Percentiles rank a stretch among this genome's conserved stretches.
phyloP scores from a whole-genome alignment of 2,888 invertebrate genomes.

The Heliconius charithonia region DNA sequence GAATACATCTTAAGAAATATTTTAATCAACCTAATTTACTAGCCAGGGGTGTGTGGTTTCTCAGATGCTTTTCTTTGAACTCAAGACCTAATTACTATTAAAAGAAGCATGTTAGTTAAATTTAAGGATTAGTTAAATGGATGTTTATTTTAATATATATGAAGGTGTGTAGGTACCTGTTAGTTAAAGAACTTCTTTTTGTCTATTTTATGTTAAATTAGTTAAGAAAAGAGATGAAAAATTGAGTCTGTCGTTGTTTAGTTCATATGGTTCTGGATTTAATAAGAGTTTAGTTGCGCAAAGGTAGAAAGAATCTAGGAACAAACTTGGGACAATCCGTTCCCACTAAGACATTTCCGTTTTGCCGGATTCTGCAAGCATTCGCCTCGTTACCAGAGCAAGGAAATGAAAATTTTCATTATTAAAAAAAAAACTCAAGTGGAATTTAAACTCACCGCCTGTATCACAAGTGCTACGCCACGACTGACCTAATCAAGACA shows the following conservation, averaged over 20 bases:
- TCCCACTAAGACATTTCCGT: too few species aligned
- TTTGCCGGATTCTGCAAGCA: too few species aligned
- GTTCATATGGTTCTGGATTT: neutral
- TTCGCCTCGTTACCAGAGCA: too few species aligned
- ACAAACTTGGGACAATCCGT: too few species aligned
- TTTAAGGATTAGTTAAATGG: neutral
- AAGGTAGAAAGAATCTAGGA: neutral
- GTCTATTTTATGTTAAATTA: neutral
- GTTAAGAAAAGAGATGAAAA: neutral
- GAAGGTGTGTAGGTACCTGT: neutral
- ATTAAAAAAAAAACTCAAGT: neutral
- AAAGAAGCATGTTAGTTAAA: neutral
- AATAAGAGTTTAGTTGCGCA: neutral
- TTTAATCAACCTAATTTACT: slow-evolving; percentile 23
- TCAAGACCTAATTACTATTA: neutral
- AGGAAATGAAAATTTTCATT: neutral
- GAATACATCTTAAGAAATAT: neutral
- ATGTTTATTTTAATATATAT: neutral
- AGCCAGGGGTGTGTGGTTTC: slow-evolving; percentile 3
- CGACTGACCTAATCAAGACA: too few species aligned
- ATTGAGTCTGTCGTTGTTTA: neutral
- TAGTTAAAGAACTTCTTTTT: neutral
- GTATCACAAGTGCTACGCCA: too few species aligned
- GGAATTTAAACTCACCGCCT: neutral
- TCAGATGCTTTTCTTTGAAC: neutral